These are phyloP conservation scores for Philopedon plagiatum DNA, from an alignment of 2,888 invertebrate species.

Conservation along the genomic window DNA sequence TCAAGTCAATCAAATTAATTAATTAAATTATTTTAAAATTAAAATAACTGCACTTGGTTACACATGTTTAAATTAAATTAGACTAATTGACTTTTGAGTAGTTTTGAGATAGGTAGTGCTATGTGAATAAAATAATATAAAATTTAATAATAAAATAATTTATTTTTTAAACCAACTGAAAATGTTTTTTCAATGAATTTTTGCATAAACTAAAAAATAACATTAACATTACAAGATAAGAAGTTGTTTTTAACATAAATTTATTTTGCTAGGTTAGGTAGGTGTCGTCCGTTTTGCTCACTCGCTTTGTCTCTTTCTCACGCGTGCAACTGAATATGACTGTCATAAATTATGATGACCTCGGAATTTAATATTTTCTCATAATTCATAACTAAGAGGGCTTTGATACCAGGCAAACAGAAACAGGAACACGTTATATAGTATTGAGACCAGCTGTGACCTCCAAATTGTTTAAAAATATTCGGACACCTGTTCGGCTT, in stretches of 20 bases:
- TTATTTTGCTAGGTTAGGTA: not conserved
- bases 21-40: conserved; percentile 15
- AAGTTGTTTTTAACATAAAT: no score
- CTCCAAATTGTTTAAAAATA: conserved; percentile 16
- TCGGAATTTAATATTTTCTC: conserved; percentile 60
- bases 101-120: no score
- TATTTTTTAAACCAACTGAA: no score
- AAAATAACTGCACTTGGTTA: no score
- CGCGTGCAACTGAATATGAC: not conserved
- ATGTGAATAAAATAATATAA: no score
- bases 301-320: not conserved
- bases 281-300: not conserved
- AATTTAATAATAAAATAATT: no score
- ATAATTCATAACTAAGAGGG: conserved; percentile 70
- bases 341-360: conserved; percentile 43
- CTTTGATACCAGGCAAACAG: conserved; percentile 65
- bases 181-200: no score
- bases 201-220: no score
- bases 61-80: no score
- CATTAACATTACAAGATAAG: no score
- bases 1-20: conserved; percentile 49
- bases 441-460: not conserved
- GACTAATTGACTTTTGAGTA: no score
- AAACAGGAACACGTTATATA: conserved; percentile 50
- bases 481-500: not conserved